phyloP scores from a whole-genome alignment of 2,113 vertebrate species.

The Acanthisitta chloris region DNA sequence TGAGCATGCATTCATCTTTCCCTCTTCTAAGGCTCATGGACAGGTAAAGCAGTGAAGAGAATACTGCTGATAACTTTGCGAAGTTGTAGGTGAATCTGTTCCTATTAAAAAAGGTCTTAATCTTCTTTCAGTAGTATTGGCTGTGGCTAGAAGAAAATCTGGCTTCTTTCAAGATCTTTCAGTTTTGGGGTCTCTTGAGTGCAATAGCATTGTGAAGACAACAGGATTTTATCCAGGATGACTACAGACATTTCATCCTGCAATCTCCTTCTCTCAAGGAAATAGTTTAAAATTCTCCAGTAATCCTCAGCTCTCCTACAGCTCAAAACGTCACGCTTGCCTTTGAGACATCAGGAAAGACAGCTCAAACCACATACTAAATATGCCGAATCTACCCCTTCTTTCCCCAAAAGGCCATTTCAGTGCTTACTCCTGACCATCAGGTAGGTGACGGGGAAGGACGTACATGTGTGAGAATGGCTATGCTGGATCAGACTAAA shows the following conservation, averaged over 20 bases:
- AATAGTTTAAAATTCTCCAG: not conserved
- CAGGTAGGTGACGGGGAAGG: not conserved
- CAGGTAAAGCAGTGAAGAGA: not conserved
- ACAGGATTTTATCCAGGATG: not conserved
- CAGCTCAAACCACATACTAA: not conserved
- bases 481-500: not conserved
- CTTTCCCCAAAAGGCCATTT: not conserved
- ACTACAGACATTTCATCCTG: not conserved
- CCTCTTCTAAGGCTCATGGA: not conserved
- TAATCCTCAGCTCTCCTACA: not conserved
- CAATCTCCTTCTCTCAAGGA: not conserved
- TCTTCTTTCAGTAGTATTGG: not conserved
- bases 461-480: fast-evolving
- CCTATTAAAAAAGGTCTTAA: not conserved
- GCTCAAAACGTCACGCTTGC: not conserved
- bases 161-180: not conserved
- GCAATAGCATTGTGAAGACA: not conserved
- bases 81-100: not conserved
- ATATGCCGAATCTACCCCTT: not conserved
- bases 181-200: not conserved
- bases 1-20: not conserved
- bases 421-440: not conserved
- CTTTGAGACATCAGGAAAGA: not conserved
- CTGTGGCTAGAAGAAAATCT: not conserved
- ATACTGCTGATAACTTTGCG: not conserved